Evolutionary conservation across 2,888 invertebrate genomes (phyloP), one percentile per base, ranked within the genome.

Genomic region (Petrolisthes cinctipes): DNA sequence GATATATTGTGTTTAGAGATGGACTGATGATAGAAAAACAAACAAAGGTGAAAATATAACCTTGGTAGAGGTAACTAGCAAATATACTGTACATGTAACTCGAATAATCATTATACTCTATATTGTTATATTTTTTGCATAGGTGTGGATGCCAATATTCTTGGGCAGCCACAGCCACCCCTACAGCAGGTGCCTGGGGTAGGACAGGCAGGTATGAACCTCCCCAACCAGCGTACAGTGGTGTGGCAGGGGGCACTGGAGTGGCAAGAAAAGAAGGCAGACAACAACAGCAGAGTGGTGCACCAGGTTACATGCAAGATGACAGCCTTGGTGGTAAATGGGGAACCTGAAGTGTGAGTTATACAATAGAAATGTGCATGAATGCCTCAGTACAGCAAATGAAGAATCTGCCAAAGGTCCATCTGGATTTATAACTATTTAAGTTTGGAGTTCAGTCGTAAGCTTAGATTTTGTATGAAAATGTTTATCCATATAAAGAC

Each of bases 251-350:
- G 98, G 0, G 94, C 96, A 37, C 94, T 98, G 66, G 98, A 98
- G 93, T 98, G 98, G 97, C 96, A 97, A 92, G 98, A 98, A 92
- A 98, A 98, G 93, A 95, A 95, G 4, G 97, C 97, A 92, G 94
- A 94, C 91, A 91, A 91, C 94, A 95, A 91, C 95, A 95, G 92
- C 97, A 97, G 93, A 94, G 95, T 82, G 94, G 95, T 0, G 94
- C 96, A 89, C 95, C 95, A 89, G 95, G 97, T 20, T 95, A 95
- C 2, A 2, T 97, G 97, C 93, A 95, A 96, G 92, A 95, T 98
- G 51, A 92, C 92, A 90, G 92, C 92, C 54, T 92, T 92, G 14
- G 94, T 95, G 91, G 96, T 97, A 91, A 97, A 97, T 92, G 97
- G 97, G 3, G 97, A 98, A 92, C 96, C 97, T 0, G 98, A 98